These are phyloP conservation scores for Margaritifera margaritifera DNA, from an alignment of 2,888 invertebrate species.

Conservation along the genomic window DNA sequence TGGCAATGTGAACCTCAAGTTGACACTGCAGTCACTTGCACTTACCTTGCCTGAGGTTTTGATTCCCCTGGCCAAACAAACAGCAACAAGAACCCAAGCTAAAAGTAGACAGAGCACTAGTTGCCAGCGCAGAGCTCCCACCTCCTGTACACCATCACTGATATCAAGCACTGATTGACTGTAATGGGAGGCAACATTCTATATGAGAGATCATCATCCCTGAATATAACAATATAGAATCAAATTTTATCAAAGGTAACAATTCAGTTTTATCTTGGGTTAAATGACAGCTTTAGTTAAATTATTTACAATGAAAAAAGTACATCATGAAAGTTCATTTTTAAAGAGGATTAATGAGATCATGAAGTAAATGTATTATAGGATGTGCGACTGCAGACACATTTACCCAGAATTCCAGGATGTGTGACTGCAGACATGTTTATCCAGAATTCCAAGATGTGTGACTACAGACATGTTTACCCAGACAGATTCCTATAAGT, in stretches of 20 bases:
- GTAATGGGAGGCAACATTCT: conserved; percentile 24
- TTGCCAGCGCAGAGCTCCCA: conserved; percentile 75
- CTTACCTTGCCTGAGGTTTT: conserved; percentile 71
- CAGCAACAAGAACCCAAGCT: conserved; percentile 78
- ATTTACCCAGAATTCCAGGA: too few species aligned
- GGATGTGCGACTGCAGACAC: too few species aligned
- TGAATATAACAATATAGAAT: neutral
- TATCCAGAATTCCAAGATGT: too few species aligned
- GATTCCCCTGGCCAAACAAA: conserved; percentile 70
- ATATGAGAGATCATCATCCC: neutral
- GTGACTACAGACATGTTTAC: too few species aligned
- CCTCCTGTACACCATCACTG: conserved; percentile 66
- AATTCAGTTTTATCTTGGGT: neutral
- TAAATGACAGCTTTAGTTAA: too few species aligned
- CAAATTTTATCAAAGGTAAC: neutral
- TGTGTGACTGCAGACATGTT: too few species aligned
- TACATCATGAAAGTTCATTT: too few species aligned
- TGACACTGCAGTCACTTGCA: neutral
- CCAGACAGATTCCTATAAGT: too few species aligned
- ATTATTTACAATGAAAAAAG: too few species aligned
- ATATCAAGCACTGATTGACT: conserved; percentile 71
- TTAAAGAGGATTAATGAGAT: too few species aligned
- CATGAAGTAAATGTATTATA: too few species aligned
- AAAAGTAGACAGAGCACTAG: conserved; percentile 83
- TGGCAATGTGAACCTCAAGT: too few species aligned